Evolutionary conservation across 2,888 invertebrate species (phyloP).

Genomic region (Brachylomia viminalis): DNA sequence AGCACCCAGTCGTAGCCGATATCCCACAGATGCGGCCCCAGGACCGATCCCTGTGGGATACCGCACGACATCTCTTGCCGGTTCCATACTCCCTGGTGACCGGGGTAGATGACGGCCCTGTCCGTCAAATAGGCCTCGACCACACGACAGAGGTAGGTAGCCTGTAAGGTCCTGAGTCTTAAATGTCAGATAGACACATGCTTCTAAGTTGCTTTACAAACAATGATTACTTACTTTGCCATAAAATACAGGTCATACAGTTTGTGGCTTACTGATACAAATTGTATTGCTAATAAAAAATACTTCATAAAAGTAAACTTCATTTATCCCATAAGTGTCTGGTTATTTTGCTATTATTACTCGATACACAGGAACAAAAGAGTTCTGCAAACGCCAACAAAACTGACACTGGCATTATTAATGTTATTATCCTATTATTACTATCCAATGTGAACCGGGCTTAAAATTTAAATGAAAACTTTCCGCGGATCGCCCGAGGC

Average conservation of each 20-base stretch:
- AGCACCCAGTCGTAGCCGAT: no score
- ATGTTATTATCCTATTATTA: no score
- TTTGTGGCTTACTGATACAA: neutral
- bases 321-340: neutral
- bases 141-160: no score
- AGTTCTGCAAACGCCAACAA: neutral
- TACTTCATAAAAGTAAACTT: neutral
- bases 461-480: constrained; percentile 55
- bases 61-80: no score
- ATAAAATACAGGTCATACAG: neutral
- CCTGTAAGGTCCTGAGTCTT: neutral
- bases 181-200: neutral
- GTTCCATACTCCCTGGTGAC: no score
- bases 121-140: no score
- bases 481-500: constrained; percentile 31
- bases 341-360: neutral
- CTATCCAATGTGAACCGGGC: constrained; percentile 18
- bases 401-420: constrained; percentile 25
- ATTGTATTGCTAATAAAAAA: no score
- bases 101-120: no score
- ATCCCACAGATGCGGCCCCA: no score
- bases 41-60: no score
- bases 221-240: neutral
- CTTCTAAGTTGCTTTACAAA: neutral
- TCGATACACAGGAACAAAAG: neutral